Base-by-base conservation (phyloP, 1,140 invertebrate species). In the Drosophila rufa region DNA sequence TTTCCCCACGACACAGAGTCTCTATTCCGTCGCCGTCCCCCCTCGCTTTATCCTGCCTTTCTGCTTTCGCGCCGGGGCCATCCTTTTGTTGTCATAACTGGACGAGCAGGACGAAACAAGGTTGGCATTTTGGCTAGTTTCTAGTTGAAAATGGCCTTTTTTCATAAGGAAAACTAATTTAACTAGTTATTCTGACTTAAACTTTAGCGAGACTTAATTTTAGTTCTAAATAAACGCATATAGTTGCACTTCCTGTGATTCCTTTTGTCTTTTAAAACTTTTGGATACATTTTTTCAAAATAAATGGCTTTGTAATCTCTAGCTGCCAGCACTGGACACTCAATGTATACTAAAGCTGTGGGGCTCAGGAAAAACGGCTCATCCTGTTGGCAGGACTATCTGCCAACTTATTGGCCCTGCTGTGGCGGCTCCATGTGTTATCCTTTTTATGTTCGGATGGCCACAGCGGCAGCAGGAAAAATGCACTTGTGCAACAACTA, bases 41-140 rank as follows among this genome's bases (percentile, higher is more conserved):
- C 22, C 61, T 53, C 8, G 33, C 33, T 59, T 58, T 65, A 40
- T 25, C 42, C 43, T 25, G 30, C n/a, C 61, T 59, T 80, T 71
- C 53, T 46, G 61, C 57, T 80, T 59, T 66, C 56, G 46, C 57
- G 78, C 30, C 17, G 46, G 51, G 67, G 7, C 36, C 46, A 45
- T 42, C 38, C 78, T 55, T 79, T 80, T 80, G 78, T 80, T 80
- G 79, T 80, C 78, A 80, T 80, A 80, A 80, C 78, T 60, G 78
- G 42, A 56, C 40, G 45, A 27, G 43, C 45, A 64, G 19, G 14
- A 40, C 33, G 12, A n/a, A n/a, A 14, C 42, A 42, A 38, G 67
- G 27, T 57, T 46, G 65, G 11, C 65, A 38, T 5, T 25, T 27
- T 30, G 33, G 65, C 59, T 40, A 22, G 12, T 30, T 67, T 40